A percentile compares a stretch with the other conserved stretches of the same genome.
Evolutionary conservation across 2,113 vertebrate species (phyloP).

Genomic region (Grammomys dolichurus): DNA sequence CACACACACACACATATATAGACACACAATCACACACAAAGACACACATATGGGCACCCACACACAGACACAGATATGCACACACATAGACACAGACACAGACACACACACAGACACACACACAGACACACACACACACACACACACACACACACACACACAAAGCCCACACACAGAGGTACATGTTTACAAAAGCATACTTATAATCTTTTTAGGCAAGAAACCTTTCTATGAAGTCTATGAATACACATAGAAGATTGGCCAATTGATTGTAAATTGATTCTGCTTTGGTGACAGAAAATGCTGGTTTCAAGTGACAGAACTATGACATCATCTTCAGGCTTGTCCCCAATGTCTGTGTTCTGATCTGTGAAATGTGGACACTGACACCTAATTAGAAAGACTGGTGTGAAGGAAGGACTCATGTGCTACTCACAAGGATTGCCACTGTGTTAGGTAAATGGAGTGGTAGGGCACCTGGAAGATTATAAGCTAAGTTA

Average conservation of each 20-base stretch:
- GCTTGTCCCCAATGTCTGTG: neutral
- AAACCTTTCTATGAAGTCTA: neutral
- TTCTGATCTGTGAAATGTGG: neutral
- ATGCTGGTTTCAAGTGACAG: neutral
- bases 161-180: neutral
- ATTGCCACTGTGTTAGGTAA: neutral
- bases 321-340: neutral
- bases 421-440: neutral
- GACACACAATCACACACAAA: no score
- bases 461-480: neutral
- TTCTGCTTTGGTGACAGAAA: neutral
- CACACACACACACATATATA: neutral
- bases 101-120: fast-evolving
- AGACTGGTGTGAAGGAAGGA: neutral
- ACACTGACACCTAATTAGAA: neutral
- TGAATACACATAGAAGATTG: fast-evolving
- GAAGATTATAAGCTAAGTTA: neutral
- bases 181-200: neutral
- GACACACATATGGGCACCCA: neutral
- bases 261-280: neutral
- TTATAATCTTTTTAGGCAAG: neutral
- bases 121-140: neutral
- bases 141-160: fast-evolving
- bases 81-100: no score
- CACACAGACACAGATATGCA: fast-evolving